phyloP scores from a whole-genome alignment of 2,113 vertebrate species.

The Anolis sagrei region DNA sequence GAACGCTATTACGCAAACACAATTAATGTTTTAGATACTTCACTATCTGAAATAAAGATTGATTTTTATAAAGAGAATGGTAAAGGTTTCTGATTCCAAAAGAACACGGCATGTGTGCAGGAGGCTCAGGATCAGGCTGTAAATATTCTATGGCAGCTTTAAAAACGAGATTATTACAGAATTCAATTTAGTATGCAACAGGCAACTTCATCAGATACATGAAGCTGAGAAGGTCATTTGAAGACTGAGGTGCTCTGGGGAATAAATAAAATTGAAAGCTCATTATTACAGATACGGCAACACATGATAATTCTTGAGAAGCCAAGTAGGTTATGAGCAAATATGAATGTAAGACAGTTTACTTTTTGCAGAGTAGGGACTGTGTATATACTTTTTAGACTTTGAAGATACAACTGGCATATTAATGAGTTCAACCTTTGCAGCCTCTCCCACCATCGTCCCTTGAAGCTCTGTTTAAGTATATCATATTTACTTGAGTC shows the following conservation, averaged over 20 bases:
- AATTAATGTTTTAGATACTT: not conserved
- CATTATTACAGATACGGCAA: not conserved
- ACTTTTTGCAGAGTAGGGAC: not conserved
- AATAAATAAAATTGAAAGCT: slow-evolving; percentile 6
- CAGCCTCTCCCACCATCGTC: not conserved
- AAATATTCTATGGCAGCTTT: not conserved
- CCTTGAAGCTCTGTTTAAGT: not conserved
- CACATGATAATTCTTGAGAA: not conserved
- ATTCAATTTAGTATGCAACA: not conserved
- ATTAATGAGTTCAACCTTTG: not conserved
- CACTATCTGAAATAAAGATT: not conserved
- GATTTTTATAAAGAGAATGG: not conserved
- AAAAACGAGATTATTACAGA: not conserved
- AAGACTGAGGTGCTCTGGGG: not conserved
- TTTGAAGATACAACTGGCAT: not conserved
- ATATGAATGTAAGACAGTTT: not conserved
- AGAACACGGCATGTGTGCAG: not conserved
- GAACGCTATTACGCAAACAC: not conserved
- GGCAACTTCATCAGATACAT: slow-evolving; percentile 3
- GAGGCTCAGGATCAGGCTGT: not conserved
- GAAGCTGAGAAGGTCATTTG: slow-evolving; percentile 3
- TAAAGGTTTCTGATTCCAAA: not conserved
- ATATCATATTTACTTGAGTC: no score
- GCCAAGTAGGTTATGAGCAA: not conserved
- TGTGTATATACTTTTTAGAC: not conserved